Evolutionary conservation across 2,888 invertebrate genomes (phyloP), one percentile per base, ranked within the genome.

Genomic region (Prenolepis imparis): DNA sequence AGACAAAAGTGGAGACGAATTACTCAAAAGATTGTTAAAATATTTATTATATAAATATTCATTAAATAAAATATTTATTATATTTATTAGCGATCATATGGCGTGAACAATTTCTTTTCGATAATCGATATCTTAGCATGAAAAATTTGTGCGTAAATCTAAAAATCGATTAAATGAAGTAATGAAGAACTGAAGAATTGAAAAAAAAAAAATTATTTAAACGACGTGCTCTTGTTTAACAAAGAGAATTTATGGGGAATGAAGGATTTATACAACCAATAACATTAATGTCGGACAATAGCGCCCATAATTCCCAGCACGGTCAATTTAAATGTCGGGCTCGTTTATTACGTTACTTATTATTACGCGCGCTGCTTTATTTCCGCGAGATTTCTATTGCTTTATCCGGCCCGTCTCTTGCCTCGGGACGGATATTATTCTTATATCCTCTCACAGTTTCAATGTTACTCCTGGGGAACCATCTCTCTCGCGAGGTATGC

Each of bases 391-490:
- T 70, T 80, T 80, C 2, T 70, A 78, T 68, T 24, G 32, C 21
- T 57, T 70, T 41, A 78, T 78, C 70, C 70, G 28, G 8, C 44
- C 12, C 59, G 44, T 36, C 57, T 59, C 68, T 59, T 59, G 78
- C 32, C 59, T 32, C 44, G 36, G 24, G 32, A 68, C 68, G 18
- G 59, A 80, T 80, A 80, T 80, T 80, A 80, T 80, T 81, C 63
- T 74, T 74, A 81, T 74, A 74, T 64, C 55, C 39, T 73, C 74
- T 36, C 3, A 64, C 21, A 21, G 52, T 74, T 81, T 59, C 63
- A 52, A 81, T 81, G 73, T 78, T 78, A 78, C 78, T 78, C 44
- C 59, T 21, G 78, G 70, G 59, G 21, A 67, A 59, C 36, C 70
- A 70, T 59, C 59, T 78, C 68, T 48, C 44, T 59, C 44, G 18